Percentiles rank a stretch among this genome's conserved stretches.
phyloP scores from a whole-genome alignment of 2,797 vertebrate genomes.

The Anabacerthia variegaticeps region DNA sequence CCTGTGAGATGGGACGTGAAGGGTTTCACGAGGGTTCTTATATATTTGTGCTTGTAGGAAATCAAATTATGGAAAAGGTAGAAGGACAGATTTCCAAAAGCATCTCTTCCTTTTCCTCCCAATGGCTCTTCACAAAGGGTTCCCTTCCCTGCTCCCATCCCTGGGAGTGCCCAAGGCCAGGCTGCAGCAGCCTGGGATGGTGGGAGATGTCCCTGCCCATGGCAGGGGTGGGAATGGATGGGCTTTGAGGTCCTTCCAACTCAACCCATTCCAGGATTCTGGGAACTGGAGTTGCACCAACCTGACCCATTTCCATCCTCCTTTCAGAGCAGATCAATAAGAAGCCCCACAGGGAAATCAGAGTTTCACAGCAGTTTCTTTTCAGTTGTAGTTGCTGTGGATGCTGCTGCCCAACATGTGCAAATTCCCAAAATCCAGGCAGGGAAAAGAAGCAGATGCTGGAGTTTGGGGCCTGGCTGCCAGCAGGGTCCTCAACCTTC shows the following conservation, averaged over 20 bases:
- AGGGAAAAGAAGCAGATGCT: accelerated
- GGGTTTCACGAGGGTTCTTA: background rate
- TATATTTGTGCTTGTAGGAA: accelerated
- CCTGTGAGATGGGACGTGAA: background rate
- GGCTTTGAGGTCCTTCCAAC: background rate
- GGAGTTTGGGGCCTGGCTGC: background rate
- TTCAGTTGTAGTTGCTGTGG: background rate
- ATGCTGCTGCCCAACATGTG: background rate
- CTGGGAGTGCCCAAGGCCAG: background rate
- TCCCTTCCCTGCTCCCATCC: background rate
- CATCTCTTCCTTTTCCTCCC: background rate
- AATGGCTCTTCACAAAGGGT: background rate
- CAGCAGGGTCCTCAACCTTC: background rate
- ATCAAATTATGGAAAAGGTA: background rate
- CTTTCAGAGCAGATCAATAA: background rate
- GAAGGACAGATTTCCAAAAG: background rate
- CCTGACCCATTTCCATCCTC: background rate
- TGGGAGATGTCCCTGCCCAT: background rate
- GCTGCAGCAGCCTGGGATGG: accelerated
- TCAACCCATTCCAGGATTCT: background rate
- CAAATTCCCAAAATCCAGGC: background rate
- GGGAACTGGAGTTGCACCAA: background rate
- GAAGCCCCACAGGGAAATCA: background rate
- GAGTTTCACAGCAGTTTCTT: background rate
- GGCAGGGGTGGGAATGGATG: background rate